Base-by-base conservation (phyloP, 2,797 vertebrate genomes). In the Limosa lapponica region DNA sequence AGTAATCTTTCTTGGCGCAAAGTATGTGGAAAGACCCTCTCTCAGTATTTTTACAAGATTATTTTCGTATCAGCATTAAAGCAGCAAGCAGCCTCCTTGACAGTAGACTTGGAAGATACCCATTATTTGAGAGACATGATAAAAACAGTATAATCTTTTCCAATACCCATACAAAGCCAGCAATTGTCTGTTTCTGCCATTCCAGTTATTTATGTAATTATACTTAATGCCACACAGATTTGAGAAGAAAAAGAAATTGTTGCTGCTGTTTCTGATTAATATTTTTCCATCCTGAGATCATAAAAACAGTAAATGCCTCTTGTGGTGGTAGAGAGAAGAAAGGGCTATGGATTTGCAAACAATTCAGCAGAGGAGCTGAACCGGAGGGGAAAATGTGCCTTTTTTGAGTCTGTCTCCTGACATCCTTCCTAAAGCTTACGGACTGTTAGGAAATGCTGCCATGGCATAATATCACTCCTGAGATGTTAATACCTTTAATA, bases 201-300 rank as follows among this genome's bases (percentile, higher is more conserved):
- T 95, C 74, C 71, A 89, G 90, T 92, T 94, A 97, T 96, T 96
- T 95, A 71, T 95, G 91, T 96, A 96, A 97, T 97, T 96, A 94
- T 85, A 82, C 82, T 95, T 95, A 96, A 96, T 96, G 88, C 93
- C 88, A 82, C 67, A 80, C 86, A 93, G 77, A 96, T 93, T 96
- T 89, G 62, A 93, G 90, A 95, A 89, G 86, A 95, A 92, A 93
- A 93, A 93, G 58, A 92, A 93, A 71, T 87, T 80, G 83, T 90
- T 93, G 49, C 92, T 95, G 88, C 93, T 95, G 93, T 78, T 96
- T 89, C 41, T 22, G 83, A 78, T 96, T 95, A 95, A 80, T 95
- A 93, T 89, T 95, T 95, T 96, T 95, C 94, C 34, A 73, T 93
- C 70, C 64, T 87, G 70, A 88, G 82, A 87, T 89, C 55, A 82